Percentiles rank a stretch among this genome's conserved stretches.
phyloP scores from a whole-genome alignment of 2,113 vertebrate genomes.

The Maccullochella peelii region DNA sequence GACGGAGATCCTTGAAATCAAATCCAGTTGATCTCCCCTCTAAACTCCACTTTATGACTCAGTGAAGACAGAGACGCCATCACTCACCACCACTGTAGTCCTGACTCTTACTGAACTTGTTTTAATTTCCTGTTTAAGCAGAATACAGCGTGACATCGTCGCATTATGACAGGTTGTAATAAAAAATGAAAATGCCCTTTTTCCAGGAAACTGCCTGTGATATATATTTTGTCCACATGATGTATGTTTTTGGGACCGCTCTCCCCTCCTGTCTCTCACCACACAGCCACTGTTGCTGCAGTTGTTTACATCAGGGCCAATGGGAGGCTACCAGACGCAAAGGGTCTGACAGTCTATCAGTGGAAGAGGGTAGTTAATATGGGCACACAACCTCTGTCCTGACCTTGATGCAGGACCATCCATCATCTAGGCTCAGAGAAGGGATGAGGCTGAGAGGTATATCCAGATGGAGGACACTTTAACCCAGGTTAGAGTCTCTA shows the following conservation, averaged over 20 bases:
- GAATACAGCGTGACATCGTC: slow-evolving; percentile 45
- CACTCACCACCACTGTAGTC: slow-evolving; percentile 13
- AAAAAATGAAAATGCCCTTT: slow-evolving; percentile 20
- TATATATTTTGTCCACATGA: slow-evolving; percentile 25
- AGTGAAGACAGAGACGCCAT: slow-evolving; percentile 54
- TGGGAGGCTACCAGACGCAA: slow-evolving; percentile 57
- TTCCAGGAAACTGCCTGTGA: slow-evolving; percentile 14
- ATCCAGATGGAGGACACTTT: slow-evolving; percentile 57
- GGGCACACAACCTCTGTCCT: slow-evolving; percentile 68
- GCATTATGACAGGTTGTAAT: slow-evolving; percentile 43
- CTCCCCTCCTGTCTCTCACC: slow-evolving; percentile 1
- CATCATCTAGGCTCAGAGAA: slow-evolving; percentile 66
- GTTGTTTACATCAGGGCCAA: slow-evolving; percentile 71
- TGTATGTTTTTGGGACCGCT: slow-evolving; percentile 24
- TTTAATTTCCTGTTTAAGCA: slow-evolving; percentile 61
- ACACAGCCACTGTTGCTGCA: slow-evolving; percentile 24
- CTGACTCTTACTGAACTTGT: slow-evolving; percentile 39
- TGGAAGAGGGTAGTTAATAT: slow-evolving; percentile 72
- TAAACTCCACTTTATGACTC: slow-evolving; percentile 57
- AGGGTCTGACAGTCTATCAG: slow-evolving; percentile 70
- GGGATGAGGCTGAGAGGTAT: slow-evolving; percentile 52
- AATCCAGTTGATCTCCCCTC: slow-evolving; percentile 58
- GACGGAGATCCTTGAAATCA: slow-evolving; percentile 54
- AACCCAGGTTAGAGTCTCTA: slow-evolving; percentile 44
- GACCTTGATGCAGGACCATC: slow-evolving; percentile 69